Evolutionary conservation across 2,797 vertebrate species (phyloP).

Genomic region (Epinephelus malabaricus): DNA sequence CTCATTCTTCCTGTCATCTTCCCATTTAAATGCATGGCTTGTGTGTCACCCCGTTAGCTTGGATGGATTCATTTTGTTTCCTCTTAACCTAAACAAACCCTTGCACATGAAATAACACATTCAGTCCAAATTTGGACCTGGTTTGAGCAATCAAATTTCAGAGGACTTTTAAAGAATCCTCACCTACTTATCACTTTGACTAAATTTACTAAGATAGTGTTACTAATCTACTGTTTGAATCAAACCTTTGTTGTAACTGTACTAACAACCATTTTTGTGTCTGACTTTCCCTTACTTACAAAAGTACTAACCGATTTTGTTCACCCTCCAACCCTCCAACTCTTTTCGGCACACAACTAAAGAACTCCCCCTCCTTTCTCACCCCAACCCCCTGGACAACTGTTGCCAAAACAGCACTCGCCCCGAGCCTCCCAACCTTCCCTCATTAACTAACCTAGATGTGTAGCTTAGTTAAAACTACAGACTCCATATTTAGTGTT

Average conservation of each 20-base stretch:
- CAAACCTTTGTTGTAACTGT: slow-evolving; percentile 90
- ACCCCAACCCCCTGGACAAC: slow-evolving; percentile 33
- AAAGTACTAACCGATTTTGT: slow-evolving; percentile 89
- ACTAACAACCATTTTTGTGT: slow-evolving; percentile 94
- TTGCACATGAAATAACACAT: slow-evolving; percentile 78
- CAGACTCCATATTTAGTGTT: slow-evolving; percentile 15
- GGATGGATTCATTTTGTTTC: slow-evolving; percentile 85
- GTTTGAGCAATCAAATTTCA: slow-evolving; percentile 85
- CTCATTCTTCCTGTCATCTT: slow-evolving; percentile 36
- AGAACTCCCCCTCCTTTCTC: slow-evolving; percentile 8
- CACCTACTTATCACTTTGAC: slow-evolving; percentile 55
- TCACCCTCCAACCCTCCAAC: slow-evolving; percentile 82
- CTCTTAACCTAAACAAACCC: slow-evolving; percentile 79
- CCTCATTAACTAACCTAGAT: slow-evolving; percentile 55
- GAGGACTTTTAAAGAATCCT: slow-evolving; percentile 85
- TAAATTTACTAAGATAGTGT: slow-evolving; percentile 86
- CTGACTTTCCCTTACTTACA: slow-evolving; percentile 90
- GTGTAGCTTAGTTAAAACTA: slow-evolving; percentile 22
- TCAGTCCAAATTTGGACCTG: slow-evolving; percentile 81
- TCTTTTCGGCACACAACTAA: slow-evolving; percentile 51
- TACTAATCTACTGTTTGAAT: slow-evolving; percentile 88
- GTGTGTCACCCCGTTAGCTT: slow-evolving; percentile 79
- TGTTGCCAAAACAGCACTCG: slow-evolving; percentile 31
- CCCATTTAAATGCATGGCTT: slow-evolving; percentile 83
- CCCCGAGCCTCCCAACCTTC: slow-evolving; percentile 16